Conservation (phyloP, 2,797 vertebrate genomes). For the Prunella strophiata region DNA sequence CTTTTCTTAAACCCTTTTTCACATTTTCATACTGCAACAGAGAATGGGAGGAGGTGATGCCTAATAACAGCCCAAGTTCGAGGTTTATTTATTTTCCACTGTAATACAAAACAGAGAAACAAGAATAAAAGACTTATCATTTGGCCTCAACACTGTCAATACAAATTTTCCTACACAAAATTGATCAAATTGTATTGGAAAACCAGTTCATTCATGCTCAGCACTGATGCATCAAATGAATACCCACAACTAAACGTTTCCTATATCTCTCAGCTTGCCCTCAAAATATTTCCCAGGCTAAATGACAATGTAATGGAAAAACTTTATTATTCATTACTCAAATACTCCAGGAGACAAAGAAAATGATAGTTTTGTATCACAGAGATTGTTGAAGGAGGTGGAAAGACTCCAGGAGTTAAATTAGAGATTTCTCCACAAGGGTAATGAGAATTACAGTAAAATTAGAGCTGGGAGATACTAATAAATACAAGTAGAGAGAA, state of each 20-base stretch:
- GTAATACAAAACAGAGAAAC: not conserved
- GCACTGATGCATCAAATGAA: not conserved
- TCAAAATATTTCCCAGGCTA: not conserved
- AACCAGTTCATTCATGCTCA: not conserved
- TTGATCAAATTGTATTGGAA: not conserved
- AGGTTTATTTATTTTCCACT: not conserved
- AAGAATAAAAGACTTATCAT: not conserved
- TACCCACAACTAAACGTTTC: not conserved
- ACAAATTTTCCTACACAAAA: constrained; percentile 10
- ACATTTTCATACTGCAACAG: not conserved
- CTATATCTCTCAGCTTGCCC: not conserved
- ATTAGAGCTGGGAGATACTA: not conserved
- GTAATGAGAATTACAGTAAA: not conserved
- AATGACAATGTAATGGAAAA: not conserved
- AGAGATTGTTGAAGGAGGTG: not conserved
- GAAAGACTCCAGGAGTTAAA: constrained; percentile 30
- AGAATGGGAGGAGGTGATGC: not conserved
- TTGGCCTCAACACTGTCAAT: not conserved
- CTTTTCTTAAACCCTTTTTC: not conserved
- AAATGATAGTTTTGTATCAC: not conserved
- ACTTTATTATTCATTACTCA: constrained; percentile 21
- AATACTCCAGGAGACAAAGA: constrained; percentile 28
- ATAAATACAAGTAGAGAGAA: not conserved
- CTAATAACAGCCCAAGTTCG: not conserved
- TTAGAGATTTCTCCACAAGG: constrained; percentile 15